Base-by-base conservation (phyloP, 2,888 invertebrate species). In the Leptopilina syphax region DNA sequence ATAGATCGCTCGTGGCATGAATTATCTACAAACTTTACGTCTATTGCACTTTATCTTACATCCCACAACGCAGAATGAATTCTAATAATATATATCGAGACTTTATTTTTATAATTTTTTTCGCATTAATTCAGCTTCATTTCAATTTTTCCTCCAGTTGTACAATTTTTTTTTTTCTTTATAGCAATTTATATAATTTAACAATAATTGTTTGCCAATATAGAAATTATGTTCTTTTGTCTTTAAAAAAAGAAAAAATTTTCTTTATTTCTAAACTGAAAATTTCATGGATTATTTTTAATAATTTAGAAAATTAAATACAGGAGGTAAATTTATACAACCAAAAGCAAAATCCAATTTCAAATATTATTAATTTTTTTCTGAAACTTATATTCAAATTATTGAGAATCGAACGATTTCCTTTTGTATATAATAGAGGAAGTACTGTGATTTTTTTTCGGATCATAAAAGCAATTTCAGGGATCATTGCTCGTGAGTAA, bases 1-100 rank as follows among this genome's bases (percentile, higher is more conserved):
- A 70, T 70, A 70, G 54, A 70, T 50, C 47, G 70, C 70, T 70
- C 70, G 70, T 70, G 70, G 70, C 54, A 54, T 70, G 27, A 54
- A 70, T 70, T 70, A 70, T 57, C 54, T 70, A n/a, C 63, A 63
- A 50, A 63, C 63, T 63, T 63, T 18, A 63, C 10, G 70, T 70
- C 70, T 50, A 54, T 57, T 70, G 13, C 13, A 70, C 9, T 70
- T 54, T 57, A 70, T 54, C 54, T 70, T 27, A 54, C 34, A 34
- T 9, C 65, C 27, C 65, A 65, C 34, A 12, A 65, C 34, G 24
- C 34, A 65, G 65, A 65, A 65, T 34, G 65, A 27, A 65, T 27
- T 57, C 34, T 70, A 70, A 68, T 66, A n/a, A 50, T 50, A 63
- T 63, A 63, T 63, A 63, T 63, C 24, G 63, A 34, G 34, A 63